phyloP scores from a whole-genome alignment of 2,888 invertebrate genomes.

The Zaprionus lineosus region DNA sequence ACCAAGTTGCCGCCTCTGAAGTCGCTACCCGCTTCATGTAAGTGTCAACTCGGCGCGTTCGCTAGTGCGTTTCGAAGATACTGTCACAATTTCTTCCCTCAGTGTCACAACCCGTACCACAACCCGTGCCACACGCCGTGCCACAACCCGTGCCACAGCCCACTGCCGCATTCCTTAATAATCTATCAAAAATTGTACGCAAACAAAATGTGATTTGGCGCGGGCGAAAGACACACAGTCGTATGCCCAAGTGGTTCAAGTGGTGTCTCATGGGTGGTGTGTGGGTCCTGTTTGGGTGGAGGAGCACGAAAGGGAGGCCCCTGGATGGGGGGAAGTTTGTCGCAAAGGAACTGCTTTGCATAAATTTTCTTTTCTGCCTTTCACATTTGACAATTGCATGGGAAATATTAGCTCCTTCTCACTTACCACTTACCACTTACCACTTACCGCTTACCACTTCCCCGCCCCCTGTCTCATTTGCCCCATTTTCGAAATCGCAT shows the following conservation, averaged over 20 bases:
- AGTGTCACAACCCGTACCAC: slow-evolving; percentile 1
- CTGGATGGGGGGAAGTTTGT: too few relatives aligned
- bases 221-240: slow-evolving; percentile 31
- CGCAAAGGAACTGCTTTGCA: slow-evolving; percentile 52
- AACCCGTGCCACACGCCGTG: neutral
- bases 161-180: slow-evolving; percentile 67
- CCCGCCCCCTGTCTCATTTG: too few relatives aligned
- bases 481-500: slow-evolving; percentile 40
- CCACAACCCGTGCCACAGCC: slow-evolving; percentile 1
- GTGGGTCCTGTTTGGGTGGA: too few relatives aligned
- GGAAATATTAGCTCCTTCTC: slow-evolving; percentile 59
- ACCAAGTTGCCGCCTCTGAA: too few relatives aligned
- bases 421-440: too few relatives aligned
- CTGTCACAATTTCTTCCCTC: slow-evolving; percentile 52
- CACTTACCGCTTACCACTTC: too few relatives aligned
- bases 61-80: slow-evolving; percentile 70
- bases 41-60: slow-evolving; percentile 70
- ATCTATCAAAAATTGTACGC: slow-evolving; percentile 77
- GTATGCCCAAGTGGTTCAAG: slow-evolving; percentile 26
- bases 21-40: slow-evolving; percentile 18
- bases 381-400: slow-evolving; percentile 71
- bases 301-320: too few relatives aligned
- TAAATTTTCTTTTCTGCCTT: slow-evolving; percentile 64
- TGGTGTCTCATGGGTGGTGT: slow-evolving; percentile 13
- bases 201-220: slow-evolving; percentile 76